A percentile compares a stretch with the other conserved stretches of the same genome.
phyloP scores from a whole-genome alignment of 1,140 invertebrate species.

The Planococcus citri region DNA sequence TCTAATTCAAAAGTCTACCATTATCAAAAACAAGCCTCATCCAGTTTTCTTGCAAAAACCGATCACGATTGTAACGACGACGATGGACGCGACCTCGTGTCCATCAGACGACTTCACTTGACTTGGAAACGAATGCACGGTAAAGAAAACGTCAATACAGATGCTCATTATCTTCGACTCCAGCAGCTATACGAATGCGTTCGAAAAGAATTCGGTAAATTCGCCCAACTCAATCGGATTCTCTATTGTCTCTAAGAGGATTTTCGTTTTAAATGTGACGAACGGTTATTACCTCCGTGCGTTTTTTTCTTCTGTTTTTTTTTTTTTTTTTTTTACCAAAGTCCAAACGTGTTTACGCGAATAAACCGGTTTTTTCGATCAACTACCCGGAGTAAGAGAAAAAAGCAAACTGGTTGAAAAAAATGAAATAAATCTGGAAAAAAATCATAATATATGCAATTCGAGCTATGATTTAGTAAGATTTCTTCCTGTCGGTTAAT shows the following conservation, averaged over 20 bases:
- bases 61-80: too few species aligned
- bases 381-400: neutral
- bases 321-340: neutral
- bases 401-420: neutral
- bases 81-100: too few species aligned
- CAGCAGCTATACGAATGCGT: too few species aligned
- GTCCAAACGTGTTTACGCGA: neutral
- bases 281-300: neutral
- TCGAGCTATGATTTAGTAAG: neutral
- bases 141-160: too few species aligned
- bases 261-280: neutral
- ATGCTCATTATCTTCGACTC: too few species aligned
- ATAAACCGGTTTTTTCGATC: conserved; percentile 3
- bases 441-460: neutral
- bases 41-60: too few species aligned
- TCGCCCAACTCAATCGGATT: too few species aligned
- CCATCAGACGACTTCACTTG: too few species aligned
- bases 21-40: too few species aligned
- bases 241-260: neutral
- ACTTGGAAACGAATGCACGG: too few species aligned
- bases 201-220: too few species aligned
- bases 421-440: conserved; percentile 13
- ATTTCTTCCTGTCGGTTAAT: neutral
- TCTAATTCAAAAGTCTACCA: too few species aligned
- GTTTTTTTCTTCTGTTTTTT: neutral